Percentiles rank a stretch among this genome's conserved stretches.
Evolutionary conservation across 2,113 vertebrate species (phyloP).

Genomic region (Danio rerio): GRCz12tu NC_133177.1:52154501-52155000

Average conservation of each 20-base stretch:
- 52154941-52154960: neutral
- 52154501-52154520: neutral
- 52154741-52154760: constrained; percentile 39
- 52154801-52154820: constrained; percentile 52
- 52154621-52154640: constrained; percentile 36
- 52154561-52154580: neutral
- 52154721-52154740: constrained; percentile 13
- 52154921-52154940: neutral
- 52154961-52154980: constrained; percentile 19
- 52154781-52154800: constrained; percentile 31
- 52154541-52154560: neutral
- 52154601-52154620: constrained; percentile 57
- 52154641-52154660: constrained; percentile 35
- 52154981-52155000: constrained; percentile 26
- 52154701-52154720: constrained; percentile 37
- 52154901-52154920: constrained; percentile 3
- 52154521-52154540: neutral
- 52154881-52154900: constrained; percentile 50
- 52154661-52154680: constrained; percentile 18
- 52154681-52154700: constrained; percentile 45
- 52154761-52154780: constrained; percentile 36
- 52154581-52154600: constrained; percentile 58
- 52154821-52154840: constrained; percentile 70
- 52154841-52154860: constrained; percentile 72
- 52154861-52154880: constrained; percentile 70